Evolutionary conservation across 2,113 vertebrate genomes (phyloP).

Genomic region (Cyanoramphus novaezelandiae): DNA sequence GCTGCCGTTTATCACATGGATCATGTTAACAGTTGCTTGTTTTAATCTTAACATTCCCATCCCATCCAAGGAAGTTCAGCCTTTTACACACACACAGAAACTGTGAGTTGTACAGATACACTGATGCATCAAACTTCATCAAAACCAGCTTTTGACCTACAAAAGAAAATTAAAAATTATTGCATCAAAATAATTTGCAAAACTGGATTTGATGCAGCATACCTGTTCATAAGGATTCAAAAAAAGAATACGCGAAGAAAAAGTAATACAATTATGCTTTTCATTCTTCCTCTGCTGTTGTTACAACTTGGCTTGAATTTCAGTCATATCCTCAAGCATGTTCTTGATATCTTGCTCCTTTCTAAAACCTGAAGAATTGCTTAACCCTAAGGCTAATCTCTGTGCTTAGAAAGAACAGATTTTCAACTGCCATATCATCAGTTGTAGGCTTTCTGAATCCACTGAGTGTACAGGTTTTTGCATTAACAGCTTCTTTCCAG

Average conservation of each 20-base stretch:
- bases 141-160: background rate
- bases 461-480: background rate
- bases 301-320: background rate
- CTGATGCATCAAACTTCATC: background rate
- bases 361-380: background rate
- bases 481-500: background rate
- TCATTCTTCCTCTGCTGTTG: background rate
- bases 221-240: background rate
- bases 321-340: background rate
- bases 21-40: background rate
- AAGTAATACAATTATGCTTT: background rate
- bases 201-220: background rate
- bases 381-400: background rate
- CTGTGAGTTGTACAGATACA: background rate
- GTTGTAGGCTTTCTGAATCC: background rate
- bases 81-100: background rate
- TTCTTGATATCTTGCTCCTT: background rate
- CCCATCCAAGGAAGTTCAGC: background rate
- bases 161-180: background rate
- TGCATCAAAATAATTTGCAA: background rate
- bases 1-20: background rate
- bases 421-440: background rate
- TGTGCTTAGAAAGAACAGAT: background rate
- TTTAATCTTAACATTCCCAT: background rate
- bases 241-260: background rate